Conservation (phyloP, 2,113 vertebrate species). For the Platichthys flesus region DNA sequence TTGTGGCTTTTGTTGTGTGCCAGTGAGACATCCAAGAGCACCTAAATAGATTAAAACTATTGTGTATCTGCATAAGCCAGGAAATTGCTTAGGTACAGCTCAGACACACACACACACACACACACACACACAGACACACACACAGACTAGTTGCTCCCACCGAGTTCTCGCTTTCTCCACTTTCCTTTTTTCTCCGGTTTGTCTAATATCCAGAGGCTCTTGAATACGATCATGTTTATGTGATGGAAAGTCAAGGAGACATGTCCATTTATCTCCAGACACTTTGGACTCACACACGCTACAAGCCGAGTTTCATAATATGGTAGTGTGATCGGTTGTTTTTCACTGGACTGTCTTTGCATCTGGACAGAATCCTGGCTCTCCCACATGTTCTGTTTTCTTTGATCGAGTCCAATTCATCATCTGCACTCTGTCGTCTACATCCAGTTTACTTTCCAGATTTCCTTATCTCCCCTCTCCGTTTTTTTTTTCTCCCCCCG, state of each 20-base stretch:
- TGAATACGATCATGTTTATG: slow-evolving; percentile 8
- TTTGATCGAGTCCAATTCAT: slow-evolving; percentile 24
- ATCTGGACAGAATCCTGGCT: slow-evolving; percentile 18
- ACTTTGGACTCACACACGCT: neutral
- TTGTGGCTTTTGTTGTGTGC: slow-evolving; percentile 69
- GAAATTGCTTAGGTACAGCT: slow-evolving; percentile 53
- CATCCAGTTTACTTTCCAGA: slow-evolving; percentile 15
- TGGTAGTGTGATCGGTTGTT: slow-evolving; percentile 1
- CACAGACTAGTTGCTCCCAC: slow-evolving; percentile 23
- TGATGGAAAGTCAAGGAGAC: slow-evolving; percentile 28
- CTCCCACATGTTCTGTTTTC: slow-evolving; percentile 20
- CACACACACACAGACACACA: slow-evolving; percentile 19
- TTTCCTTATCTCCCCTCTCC: slow-evolving; percentile 12
- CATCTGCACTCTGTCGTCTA: slow-evolving; percentile 13
- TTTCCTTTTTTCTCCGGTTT: slow-evolving; percentile 33
- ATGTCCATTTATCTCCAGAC: slow-evolving; percentile 1
- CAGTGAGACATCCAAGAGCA: slow-evolving; percentile 61
- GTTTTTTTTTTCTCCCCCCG: neutral
- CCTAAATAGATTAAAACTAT: slow-evolving; percentile 67
- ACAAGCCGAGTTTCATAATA: slow-evolving; percentile 15
- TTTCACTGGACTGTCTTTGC: neutral
- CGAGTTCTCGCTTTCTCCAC: too few species aligned
- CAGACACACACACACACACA: slow-evolving; percentile 31
- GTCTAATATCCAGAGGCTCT: slow-evolving; percentile 31
- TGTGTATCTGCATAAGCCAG: slow-evolving; percentile 63